Evolutionary conservation across 2,888 invertebrate species (phyloP).

Genomic region (Ecdyonurus torrentis): DNA sequence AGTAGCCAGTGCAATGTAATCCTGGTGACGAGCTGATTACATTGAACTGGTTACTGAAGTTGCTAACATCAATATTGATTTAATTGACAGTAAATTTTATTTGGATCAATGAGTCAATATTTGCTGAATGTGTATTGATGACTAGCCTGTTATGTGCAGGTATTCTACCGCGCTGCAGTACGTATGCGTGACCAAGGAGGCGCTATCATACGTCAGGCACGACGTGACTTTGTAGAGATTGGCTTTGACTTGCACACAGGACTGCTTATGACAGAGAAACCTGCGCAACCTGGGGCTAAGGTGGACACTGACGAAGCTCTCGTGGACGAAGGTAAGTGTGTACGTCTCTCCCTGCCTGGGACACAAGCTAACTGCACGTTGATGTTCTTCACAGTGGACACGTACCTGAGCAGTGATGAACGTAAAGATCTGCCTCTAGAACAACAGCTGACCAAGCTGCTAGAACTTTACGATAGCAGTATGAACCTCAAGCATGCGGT

Average conservation of each 20-base stretch:
- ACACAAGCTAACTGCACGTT: background rate
- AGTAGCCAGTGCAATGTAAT: no score
- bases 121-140: constrained; percentile 19
- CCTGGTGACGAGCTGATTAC: no score
- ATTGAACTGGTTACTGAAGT: no score
- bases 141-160: constrained; percentile 14
- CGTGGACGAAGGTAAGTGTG: constrained; percentile 22
- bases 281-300: background rate
- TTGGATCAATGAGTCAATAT: no score
- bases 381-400: constrained; percentile 21
- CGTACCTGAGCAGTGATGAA: constrained; percentile 21
- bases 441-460: constrained; percentile 32
- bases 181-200: constrained; percentile 77
- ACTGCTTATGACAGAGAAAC: constrained; percentile 16
- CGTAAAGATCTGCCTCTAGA: constrained; percentile 23
- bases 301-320: constrained; percentile 13
- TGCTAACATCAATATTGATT: no score
- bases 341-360: no score
- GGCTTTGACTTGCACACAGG: constrained; percentile 35
- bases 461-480: constrained; percentile 43
- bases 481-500: constrained; percentile 39
- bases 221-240: constrained; percentile 49
- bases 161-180: constrained; percentile 54
- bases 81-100: no score
- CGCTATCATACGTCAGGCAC: constrained; percentile 58